phyloP scores from a whole-genome alignment of 2,113 vertebrate species.

The Hylia prasina region DNA sequence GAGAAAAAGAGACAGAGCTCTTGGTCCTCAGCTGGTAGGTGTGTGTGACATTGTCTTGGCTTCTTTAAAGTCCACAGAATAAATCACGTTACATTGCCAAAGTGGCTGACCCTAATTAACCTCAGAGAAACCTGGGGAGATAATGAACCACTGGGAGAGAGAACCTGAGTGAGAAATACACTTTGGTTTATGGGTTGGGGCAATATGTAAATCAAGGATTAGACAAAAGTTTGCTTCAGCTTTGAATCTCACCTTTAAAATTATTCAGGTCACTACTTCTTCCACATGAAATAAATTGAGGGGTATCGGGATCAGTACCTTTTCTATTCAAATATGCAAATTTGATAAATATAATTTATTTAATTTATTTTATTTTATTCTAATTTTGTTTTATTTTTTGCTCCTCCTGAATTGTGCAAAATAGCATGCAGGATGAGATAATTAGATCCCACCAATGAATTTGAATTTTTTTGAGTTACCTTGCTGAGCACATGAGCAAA shows the following conservation, averaged over 20 bases:
- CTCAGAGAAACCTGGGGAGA: not conserved
- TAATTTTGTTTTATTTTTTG: not conserved
- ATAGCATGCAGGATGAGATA: not conserved
- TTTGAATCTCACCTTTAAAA: not conserved
- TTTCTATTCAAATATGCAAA: not conserved
- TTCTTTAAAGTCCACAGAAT: not conserved
- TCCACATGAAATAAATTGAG: not conserved
- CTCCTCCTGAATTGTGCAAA: not conserved
- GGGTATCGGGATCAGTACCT: not conserved
- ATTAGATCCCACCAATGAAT: not conserved
- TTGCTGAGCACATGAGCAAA: not conserved
- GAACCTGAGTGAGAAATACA: not conserved
- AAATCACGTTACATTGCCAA: not conserved
- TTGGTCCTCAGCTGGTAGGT: not conserved
- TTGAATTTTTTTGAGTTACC: not conserved
- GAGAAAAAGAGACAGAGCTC: not conserved
- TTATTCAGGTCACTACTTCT: not conserved
- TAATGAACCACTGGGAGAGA: not conserved
- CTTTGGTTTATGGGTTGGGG: not conserved
- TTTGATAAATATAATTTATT: not conserved
- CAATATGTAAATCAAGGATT: not conserved
- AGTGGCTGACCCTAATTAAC: not conserved
- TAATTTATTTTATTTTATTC: not conserved
- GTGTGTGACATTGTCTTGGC: not conserved
- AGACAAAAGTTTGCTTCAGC: not conserved